Base-by-base conservation (phyloP, 2,113 vertebrate species). In the Acinonyx jubatus region DNA sequence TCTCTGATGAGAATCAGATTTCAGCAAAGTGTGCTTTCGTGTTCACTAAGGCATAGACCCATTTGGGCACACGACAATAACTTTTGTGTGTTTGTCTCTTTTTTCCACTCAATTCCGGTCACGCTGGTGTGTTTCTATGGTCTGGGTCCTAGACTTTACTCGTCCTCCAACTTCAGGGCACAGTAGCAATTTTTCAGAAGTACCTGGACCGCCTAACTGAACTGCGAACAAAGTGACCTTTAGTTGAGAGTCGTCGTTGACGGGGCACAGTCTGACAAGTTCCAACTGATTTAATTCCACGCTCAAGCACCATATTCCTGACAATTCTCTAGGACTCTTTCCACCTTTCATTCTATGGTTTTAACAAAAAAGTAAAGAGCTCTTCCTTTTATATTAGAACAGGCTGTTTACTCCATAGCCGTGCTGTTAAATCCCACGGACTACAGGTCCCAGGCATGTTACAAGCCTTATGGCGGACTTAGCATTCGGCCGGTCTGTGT, bases 1-100 rank as follows among this genome's bases (percentile, higher is more conserved):
- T 81, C 80, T 84, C 89, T 57, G 45, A 96, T 25, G 14, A 84
- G 69, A 84, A 52, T 94, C 95, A 91, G 80, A 87, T 57, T 55
- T 93, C 76, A 88, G 78, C 65, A 84, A 85, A 95, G 82, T 1
- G 45, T 16, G 41, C 78, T 87, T 50, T 19, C 63, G 18, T 1
- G 36, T 48, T 86, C 74, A 38, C 66, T 14, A 2, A 3, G 50
- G 33, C 14, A 48, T 9, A 52, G 1, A 10, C 41, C 55, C 92
- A 52, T 36, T 19, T 48, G 71, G 45, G 69, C 45, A 83, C 2
- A 87, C 16, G 31, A 23, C n/a, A 15, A 25, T 57, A 68, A 36
- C 14, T 0, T 33, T 1, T 31, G 27, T 12, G 79, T 0, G 19
- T 23, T 1, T 12, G 4, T 36, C 27, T 41, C 2, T 29, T 7